phyloP scores from a whole-genome alignment of 2,797 vertebrate species.

The Melanotaenia pygmaea region DNA sequence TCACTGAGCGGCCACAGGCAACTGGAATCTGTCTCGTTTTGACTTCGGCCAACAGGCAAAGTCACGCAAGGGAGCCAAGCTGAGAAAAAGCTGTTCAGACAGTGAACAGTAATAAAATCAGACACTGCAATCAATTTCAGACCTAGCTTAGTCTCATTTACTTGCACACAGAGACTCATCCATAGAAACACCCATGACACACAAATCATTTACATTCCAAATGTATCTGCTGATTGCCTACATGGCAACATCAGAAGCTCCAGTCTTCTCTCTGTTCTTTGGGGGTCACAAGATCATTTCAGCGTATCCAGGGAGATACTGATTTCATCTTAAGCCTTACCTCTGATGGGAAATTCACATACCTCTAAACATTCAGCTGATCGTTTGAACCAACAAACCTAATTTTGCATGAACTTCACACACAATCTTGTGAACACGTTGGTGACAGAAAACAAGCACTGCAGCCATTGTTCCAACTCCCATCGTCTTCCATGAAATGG shows the following conservation, averaged over 20 bases:
- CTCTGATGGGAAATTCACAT: constrained; percentile 66
- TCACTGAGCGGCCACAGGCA: constrained; percentile 60
- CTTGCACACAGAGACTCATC: constrained; percentile 34
- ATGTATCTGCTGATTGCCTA: constrained; percentile 21
- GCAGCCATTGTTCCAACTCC: constrained; percentile 41
- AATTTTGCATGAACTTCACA: constrained; percentile 52
- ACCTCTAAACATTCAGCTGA: constrained; percentile 59
- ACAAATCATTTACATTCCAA: constrained; percentile 41
- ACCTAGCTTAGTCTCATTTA: constrained; percentile 39
- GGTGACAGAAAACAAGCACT: constrained; percentile 61
- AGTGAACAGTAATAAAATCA: constrained; percentile 54
- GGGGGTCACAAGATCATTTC: constrained; percentile 44
- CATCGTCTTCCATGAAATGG: constrained; percentile 63
- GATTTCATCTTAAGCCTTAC: constrained; percentile 21
- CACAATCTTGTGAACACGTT: constrained; percentile 42
- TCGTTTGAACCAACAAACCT: constrained; percentile 49
- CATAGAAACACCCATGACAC: constrained; percentile 10
- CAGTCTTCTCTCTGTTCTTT: constrained; percentile 41
- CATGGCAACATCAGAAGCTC: constrained; percentile 13
- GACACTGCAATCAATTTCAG: constrained; percentile 62
- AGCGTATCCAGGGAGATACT: constrained; percentile 26
- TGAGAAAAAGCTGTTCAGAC: constrained; percentile 42
- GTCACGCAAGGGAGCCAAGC: constrained; percentile 42
- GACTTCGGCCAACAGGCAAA: constrained; percentile 49
- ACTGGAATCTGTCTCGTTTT: constrained; percentile 50